Percentiles rank a stretch among this genome's conserved stretches.
phyloP scores from a whole-genome alignment of 2,113 vertebrate species.

The Platysteira castanea region DNA sequence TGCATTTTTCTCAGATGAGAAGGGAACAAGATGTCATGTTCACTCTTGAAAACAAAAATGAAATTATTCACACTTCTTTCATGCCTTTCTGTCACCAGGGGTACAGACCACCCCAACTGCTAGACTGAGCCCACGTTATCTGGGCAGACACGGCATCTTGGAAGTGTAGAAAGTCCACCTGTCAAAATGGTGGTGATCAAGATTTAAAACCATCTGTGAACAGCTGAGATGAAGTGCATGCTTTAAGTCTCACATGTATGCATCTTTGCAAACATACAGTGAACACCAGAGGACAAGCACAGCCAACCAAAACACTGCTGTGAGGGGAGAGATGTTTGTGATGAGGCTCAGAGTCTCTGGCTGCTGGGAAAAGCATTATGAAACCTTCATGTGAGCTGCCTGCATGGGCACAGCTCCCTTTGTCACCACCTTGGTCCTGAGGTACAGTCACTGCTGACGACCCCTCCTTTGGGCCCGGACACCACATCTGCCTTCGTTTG shows the following conservation, averaged over 20 bases:
- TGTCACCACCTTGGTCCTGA: not conserved
- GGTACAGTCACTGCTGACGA: not conserved
- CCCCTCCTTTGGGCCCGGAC: not conserved
- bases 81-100: not conserved
- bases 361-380: not conserved
- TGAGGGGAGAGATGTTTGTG: not conserved
- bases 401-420: not conserved
- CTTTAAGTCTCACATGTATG: not conserved
- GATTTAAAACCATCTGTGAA: not conserved
- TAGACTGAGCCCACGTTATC: not conserved
- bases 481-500: not conserved
- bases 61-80: slow-evolving; percentile 32
- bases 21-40: slow-evolving; percentile 37
- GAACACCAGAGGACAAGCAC: not conserved
- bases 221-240: not conserved
- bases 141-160: not conserved
- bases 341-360: not conserved
- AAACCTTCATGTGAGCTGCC: not conserved
- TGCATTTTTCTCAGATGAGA: slow-evolving; percentile 52
- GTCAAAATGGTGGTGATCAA: not conserved
- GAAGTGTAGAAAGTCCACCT: not conserved
- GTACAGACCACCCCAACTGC: not conserved
- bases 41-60: slow-evolving; percentile 17
- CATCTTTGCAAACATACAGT: not conserved
- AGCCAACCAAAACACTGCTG: not conserved